Evolutionary conservation across 2,888 invertebrate genomes (phyloP), one percentile per base, ranked within the genome.

Genomic region (Acrobasis repandana): DNA sequence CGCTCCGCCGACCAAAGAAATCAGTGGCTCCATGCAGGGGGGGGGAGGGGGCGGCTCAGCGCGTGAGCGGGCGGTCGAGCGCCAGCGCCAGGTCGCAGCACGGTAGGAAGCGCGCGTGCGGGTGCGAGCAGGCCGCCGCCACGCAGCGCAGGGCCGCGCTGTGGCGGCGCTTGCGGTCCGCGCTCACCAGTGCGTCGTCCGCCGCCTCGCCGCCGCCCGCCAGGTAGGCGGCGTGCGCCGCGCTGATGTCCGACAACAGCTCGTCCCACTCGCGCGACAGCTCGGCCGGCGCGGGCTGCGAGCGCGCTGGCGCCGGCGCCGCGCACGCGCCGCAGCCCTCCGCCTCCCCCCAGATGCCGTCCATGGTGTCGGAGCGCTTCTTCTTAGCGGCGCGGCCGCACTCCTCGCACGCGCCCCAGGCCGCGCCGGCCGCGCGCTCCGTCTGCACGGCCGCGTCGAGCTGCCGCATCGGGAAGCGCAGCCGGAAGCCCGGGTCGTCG

Each of bases 391-490:
- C 77, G 61, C 79, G 76, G 60, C 84, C 85, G 79, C 87, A 86
- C 72, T 83, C 85, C 71, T 81, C 86, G 80, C 87, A 85, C 56
- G 80, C 69, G 62, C 67, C 74, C 82, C 83, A 80, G 11, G 14
- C 43, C 36, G 67, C 72, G 62, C 59, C 70, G 49, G 65, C 72
- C 71, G 66, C 77, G 73, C 34, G 72, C 67, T 85, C 85, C 46
- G 90, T 90, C 80, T 90, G 90, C 73, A 74, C 82, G 61, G 65
- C 83, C 47, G 76, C 83, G 75, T 90, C 86, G 62, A 65, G 58
- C 77, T 88, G 89, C 28, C 81, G 78, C 78, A 89, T 90, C 73
- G 94, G 93, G 83, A 96, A 96, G 77, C 96, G 96, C 68, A 96
- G 92, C 56, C 94, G 86, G 79, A 95, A 94, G 36, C 87, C 91